Evolutionary conservation across 2,113 vertebrate genomes (phyloP), one percentile per base, ranked within the genome.

Genomic region (Bufo gargarizans): DNA sequence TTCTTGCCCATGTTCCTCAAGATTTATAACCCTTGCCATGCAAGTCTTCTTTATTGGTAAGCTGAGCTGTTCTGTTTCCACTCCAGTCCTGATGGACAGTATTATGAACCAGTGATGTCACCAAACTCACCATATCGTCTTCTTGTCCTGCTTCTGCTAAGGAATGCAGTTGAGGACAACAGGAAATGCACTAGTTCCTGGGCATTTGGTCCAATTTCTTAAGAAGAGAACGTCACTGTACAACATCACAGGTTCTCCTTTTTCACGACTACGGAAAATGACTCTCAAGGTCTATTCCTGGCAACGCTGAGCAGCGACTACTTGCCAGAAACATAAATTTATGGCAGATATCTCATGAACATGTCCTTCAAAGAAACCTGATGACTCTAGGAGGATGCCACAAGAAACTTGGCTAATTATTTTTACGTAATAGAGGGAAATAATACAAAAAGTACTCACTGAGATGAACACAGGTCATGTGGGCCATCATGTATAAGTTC

Each of bases 51-150:
- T 33, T 13, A 20, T 19, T 16, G 43, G 71, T 74, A 47, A 74
- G 71, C 71, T 9, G 71, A 74, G 69, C 13, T 19, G 33, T 71
- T 71, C 45, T 47, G 71, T 74, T 74, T 74, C 71, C 71, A 74
- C 45, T 76, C 0, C 13, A 16, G 43, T 49, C 43, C 11, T 76
- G 72, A 76, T 20, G 72, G 72, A 76, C 72, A 50, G 16, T 76
- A 76, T 76, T 76, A 76, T 76, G 72, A 47, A 11, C 43, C 6
- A 20, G 16, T 76, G 72, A 76, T 76, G 72, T 76, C 72, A 76
- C 6, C 3, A 19, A 6, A 45, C 2, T 76, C 72, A 76, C 6
- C 3, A 19, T 14, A 45, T 8, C 33, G 45, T 45, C 71, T 71
- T 11, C 65, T 71, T 43, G 22, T 43, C 9, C 20, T 11, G 9